A percentile compares a stretch with the other conserved stretches of the same genome.
Evolutionary conservation across 2,113 vertebrate genomes (phyloP).

Genomic region (Ammodytes marinus): DNA sequence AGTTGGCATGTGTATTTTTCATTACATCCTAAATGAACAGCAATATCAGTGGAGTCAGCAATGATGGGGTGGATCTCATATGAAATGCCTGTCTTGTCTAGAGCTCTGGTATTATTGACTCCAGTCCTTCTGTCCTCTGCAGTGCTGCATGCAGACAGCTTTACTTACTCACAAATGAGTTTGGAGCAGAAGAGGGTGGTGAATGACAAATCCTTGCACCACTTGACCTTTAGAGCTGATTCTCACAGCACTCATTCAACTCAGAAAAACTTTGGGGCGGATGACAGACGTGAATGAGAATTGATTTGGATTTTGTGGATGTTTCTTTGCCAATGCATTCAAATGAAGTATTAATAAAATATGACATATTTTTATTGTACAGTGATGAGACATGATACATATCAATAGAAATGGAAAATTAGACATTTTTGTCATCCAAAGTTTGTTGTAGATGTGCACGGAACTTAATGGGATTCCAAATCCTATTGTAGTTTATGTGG

Average conservation of each 20-base stretch:
- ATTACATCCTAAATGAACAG: neutral
- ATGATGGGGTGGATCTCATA: conserved; percentile 16
- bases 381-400: neutral
- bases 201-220: conserved; percentile 45
- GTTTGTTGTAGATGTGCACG: neutral
- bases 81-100: conserved; percentile 27
- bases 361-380: neutral
- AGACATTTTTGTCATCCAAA: neutral
- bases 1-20: conserved; percentile 27
- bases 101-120: conserved; percentile 25
- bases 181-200: conserved; percentile 51
- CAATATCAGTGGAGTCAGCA: conserved; percentile 14
- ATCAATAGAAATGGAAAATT: neutral
- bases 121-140: conserved; percentile 30
- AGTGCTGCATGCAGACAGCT: conserved; percentile 20
- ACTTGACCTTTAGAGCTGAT: conserved; percentile 68
- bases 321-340: neutral
- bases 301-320: neutral
- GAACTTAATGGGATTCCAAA: neutral
- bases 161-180: conserved; percentile 59
- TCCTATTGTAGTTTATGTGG: neutral
- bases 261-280: conserved; percentile 33
- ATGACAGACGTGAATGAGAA: neutral
- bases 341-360: neutral
- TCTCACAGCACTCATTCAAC: conserved; percentile 49